A percentile compares a stretch with the other conserved stretches of the same genome.
Evolutionary conservation across 1,140 invertebrate species (phyloP).

Genomic region (Ceratina australensis): DNA sequence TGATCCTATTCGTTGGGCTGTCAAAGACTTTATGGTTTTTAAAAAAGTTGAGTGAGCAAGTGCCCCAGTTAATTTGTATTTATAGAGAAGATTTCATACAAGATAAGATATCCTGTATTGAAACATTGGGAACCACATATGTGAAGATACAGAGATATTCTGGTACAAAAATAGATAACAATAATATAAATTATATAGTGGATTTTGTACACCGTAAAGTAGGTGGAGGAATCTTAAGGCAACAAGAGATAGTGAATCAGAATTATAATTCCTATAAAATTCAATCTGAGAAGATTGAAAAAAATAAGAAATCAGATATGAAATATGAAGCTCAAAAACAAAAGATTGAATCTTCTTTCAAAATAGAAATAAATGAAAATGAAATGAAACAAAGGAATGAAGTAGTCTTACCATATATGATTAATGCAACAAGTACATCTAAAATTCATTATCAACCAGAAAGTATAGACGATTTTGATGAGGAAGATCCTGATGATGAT

Average conservation of each 20-base stretch:
- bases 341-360: conserved; percentile 69
- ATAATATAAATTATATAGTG: conserved; percentile 64
- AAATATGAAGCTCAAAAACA: conserved; percentile 30
- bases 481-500: conserved; percentile 82
- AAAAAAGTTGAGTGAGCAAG: conserved; percentile 65
- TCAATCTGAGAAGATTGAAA: conserved; percentile 37
- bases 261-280: conserved; percentile 63
- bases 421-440: conserved; percentile 65
- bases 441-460: conserved; percentile 81
- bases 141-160: conserved; percentile 63
- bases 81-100: conserved; percentile 69
- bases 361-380: conserved; percentile 71
- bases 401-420: conserved; percentile 70
- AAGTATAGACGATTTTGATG: conserved; percentile 80
- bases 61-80: conserved; percentile 71
- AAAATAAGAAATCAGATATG: conserved; percentile 1
- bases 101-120: conserved; percentile 68
- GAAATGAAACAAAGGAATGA: conserved; percentile 74
- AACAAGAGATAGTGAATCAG: conserved; percentile 68
- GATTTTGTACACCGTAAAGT: conserved; percentile 63
- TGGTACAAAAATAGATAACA: conserved; percentile 45
- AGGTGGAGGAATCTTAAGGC: conserved; percentile 64
- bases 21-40: conserved; percentile 67
- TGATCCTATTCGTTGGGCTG: conserved; percentile 67
- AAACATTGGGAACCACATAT: conserved; percentile 73